Evolutionary conservation across 2,113 vertebrate species (phyloP).

Genomic region (Channa argus): DNA sequence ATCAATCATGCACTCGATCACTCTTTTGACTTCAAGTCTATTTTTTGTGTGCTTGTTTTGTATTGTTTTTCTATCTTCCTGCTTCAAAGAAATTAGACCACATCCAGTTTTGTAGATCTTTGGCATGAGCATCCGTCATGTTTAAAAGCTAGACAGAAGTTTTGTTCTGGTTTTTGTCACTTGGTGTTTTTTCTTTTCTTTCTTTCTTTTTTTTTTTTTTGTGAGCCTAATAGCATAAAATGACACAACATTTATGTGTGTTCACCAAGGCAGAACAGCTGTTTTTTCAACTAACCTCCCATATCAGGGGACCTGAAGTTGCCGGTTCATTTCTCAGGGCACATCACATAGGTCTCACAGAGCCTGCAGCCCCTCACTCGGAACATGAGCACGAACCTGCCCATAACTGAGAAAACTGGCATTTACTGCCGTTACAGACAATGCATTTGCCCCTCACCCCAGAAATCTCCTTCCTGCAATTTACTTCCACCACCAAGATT

Average conservation of each 20-base stretch:
- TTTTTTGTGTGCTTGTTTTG: background rate
- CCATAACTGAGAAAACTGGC: conserved; percentile 46
- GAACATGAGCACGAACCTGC: conserved; percentile 28
- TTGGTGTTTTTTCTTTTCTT: too few species aligned
- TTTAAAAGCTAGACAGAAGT: background rate
- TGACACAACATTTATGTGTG: conserved; percentile 2
- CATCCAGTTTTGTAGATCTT: background rate
- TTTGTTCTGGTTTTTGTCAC: background rate
- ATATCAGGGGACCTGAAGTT: conserved; percentile 22
- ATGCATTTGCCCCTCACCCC: conserved; percentile 2
- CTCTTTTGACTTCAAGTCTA: too few species aligned
- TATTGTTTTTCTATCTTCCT: background rate
- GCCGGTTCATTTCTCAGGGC: conserved; percentile 41
- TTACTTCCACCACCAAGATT: conserved; percentile 48
- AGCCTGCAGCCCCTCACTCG: conserved; percentile 20
- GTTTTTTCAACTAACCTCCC: conserved; percentile 31
- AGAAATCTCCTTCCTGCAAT: conserved; percentile 41
- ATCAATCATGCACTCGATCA: conserved; percentile 20
- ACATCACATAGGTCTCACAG: background rate
- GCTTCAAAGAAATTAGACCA: background rate
- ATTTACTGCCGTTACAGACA: conserved; percentile 51
- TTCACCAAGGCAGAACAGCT: conserved; percentile 35
- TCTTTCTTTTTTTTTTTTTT: background rate
- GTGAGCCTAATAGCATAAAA: conserved; percentile 25
- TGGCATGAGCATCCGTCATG: background rate